Evolutionary conservation across 2,113 vertebrate genomes (phyloP), one percentile per base, ranked within the genome.

Genomic region (Petroica traversi): DNA sequence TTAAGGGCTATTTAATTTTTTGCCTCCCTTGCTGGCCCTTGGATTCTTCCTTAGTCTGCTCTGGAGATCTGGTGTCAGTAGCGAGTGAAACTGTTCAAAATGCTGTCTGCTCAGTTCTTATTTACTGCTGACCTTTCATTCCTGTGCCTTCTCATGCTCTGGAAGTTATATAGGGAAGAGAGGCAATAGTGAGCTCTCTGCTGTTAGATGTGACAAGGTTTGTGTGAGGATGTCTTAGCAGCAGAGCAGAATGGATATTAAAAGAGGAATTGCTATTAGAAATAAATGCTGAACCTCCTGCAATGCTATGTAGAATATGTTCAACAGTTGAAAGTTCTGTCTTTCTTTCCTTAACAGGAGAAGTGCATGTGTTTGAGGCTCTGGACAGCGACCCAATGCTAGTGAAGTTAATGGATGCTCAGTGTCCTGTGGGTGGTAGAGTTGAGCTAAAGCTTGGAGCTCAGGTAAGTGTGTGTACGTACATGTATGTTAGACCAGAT

Each of bases 381-480:
- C 73, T 99, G 85, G 99, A 99, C 96, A 99, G 99, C 81, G 98
- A 99, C 87, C 99, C 99, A 4, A 77, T 97, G 77, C 93, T 99
- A 48, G 98, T 97, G 64, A 98, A 92, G 74, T 98, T 96, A 20
- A 98, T 99, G 40, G 98, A 99, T 34, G 85, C 98, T 41, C 99
- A 99, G 93, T 99, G 99, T 97, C 99, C 99, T 4, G 99, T 99
- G 55, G 96, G 97, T 88, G 98, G 96, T 75, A 88, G 97, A 61
- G 97, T 99, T 95, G 99, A 98, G 72, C 98, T 99, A 61, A 99
- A 99, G 98, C 97, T 98, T 15, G 99, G 99, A 75, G 98, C 99
- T 78, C 99, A 99, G 98, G 99, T 99, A 34, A 89, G 91, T 67
- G 12, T 66, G 5, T 63, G n/a, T 22, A 36, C 7, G 5, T 18